These are phyloP conservation scores for Brachionus rubens DNA, from an alignment of 1,140 invertebrate species.

Conservation along the genomic window DNA sequence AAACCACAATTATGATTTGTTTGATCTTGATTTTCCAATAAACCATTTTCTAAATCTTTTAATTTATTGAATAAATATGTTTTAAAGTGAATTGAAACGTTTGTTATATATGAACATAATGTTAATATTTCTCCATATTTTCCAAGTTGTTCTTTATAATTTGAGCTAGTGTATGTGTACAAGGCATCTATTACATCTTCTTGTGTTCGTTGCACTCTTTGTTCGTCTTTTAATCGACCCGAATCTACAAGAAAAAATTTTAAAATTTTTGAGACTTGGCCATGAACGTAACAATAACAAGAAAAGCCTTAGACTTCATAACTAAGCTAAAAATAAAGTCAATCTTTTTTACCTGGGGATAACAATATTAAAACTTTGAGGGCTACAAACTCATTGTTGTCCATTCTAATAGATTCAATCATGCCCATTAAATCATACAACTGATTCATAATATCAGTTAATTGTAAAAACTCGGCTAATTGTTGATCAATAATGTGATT, in stretches of 20 bases:
- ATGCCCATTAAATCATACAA: conserved; percentile 81
- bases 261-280: conserved; percentile 49
- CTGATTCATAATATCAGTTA: conserved; percentile 52
- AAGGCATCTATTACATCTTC: conserved; percentile 87
- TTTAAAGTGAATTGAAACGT: conserved; percentile 88
- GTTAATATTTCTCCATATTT: conserved; percentile 90
- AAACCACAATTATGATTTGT: conserved; percentile 70
- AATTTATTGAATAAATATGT: conserved; percentile 62
- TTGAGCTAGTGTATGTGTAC: conserved; percentile 82
- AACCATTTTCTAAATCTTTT: conserved; percentile 65
- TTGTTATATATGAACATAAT: conserved; percentile 85
- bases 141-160: conserved; percentile 83
- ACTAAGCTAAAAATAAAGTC: too few species aligned
- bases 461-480: conserved; percentile 62
- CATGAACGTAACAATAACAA: too few species aligned
- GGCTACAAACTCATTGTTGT: conserved; percentile 91
- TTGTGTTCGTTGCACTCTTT: conserved; percentile 84
- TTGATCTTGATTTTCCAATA: conserved; percentile 68
- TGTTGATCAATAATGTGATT: conserved; percentile 67
- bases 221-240: conserved; percentile 81
- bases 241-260: conserved; percentile 66
- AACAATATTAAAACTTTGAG: conserved; percentile 87
- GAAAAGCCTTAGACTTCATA: too few species aligned
- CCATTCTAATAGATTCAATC: conserved; percentile 88
- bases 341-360: conserved; percentile 87